Conservation (phyloP, 2,113 vertebrate genomes). For the Corythornis cristatus region DNA sequence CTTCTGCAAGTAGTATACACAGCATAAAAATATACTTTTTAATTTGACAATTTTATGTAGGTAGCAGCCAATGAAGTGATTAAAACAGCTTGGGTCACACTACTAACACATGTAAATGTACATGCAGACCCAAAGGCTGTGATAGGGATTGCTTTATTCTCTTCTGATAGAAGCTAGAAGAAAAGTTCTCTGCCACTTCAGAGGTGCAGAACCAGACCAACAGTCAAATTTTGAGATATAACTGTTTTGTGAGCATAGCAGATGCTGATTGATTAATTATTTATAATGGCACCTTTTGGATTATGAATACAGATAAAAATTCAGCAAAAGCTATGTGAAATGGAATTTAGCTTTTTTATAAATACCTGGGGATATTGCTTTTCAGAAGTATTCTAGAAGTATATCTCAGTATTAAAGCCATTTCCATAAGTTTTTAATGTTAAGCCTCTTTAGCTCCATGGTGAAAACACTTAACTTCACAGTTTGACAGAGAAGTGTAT, state of each 20-base stretch:
- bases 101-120: background rate
- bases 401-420: constrained; percentile 64
- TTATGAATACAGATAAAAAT: constrained; percentile 40
- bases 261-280: constrained; percentile 53
- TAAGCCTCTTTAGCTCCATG: constrained; percentile 69
- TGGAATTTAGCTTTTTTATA: background rate
- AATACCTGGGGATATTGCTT: constrained; percentile 34
- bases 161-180: background rate
- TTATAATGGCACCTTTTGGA: constrained; percentile 19
- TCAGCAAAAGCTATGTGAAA: constrained; percentile 35
- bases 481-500: constrained; percentile 63
- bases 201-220: background rate
- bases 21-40: background rate
- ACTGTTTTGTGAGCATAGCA: background rate
- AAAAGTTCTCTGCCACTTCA: background rate
- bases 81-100: background rate
- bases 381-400: constrained; percentile 52
- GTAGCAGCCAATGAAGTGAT: background rate
- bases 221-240: background rate
- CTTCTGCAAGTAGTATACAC: background rate
- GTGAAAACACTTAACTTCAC: constrained; percentile 69
- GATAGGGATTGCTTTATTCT: background rate
- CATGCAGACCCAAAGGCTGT: background rate
- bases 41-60: background rate
- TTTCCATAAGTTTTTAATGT: constrained; percentile 63